A percentile compares a stretch with the other conserved stretches of the same genome.
phyloP scores from a whole-genome alignment of 2,888 invertebrate genomes.

The Nasonovia ribisnigri region DNA sequence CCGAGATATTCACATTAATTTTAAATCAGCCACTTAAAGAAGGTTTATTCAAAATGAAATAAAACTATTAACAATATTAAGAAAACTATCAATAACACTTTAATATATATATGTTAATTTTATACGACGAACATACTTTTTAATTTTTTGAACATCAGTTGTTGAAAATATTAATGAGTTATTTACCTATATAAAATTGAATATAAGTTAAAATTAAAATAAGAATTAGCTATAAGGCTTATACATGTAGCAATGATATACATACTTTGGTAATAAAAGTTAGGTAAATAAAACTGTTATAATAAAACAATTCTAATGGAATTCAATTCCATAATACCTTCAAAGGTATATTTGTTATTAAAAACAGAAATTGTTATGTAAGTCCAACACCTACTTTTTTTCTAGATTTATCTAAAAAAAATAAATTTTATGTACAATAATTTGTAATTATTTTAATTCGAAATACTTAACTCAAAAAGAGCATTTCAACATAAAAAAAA shows the following conservation, averaged over 20 bases:
- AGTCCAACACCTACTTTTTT: background rate
- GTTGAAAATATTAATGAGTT: background rate
- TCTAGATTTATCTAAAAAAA: background rate
- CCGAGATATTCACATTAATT: background rate
- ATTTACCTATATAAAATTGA: background rate
- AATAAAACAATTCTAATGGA: background rate
- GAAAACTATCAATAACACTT: background rate
- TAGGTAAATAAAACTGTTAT: background rate
- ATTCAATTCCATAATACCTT: background rate
- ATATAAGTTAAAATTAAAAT: background rate
- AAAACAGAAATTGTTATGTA: background rate
- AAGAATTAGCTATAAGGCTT: background rate
- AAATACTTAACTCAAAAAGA: background rate
- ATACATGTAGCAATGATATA: background rate
- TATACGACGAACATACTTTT: background rate
- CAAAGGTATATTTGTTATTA: background rate
- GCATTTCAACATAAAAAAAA: background rate
- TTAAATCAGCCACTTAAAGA: background rate
- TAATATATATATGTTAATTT: background rate
- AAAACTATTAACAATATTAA: background rate
- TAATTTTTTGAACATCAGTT: background rate
- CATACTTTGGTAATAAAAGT: background rate
- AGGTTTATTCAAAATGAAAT: background rate
- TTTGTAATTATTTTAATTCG: background rate
- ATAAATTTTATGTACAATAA: background rate